phyloP scores from a whole-genome alignment of 2,113 vertebrate genomes.

The Xenotilapia caudafasciata region DNA sequence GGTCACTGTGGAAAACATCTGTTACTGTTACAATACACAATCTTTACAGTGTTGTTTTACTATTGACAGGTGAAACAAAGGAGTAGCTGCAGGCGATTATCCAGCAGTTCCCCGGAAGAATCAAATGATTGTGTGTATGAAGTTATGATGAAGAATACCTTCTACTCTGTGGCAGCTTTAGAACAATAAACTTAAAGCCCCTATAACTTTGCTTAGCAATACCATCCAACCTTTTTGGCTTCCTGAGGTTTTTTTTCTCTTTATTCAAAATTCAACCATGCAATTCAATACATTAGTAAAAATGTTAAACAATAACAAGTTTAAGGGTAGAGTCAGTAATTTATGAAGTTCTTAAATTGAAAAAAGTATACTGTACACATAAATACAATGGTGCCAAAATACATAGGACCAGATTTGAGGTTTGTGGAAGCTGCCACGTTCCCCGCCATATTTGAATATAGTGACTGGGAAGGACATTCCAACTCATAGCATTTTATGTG shows the following conservation, averaged over 20 bases:
- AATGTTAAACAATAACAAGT: not conserved
- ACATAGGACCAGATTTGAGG: not conserved
- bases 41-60: not conserved
- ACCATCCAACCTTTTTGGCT: not conserved
- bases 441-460: not conserved
- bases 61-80: conserved; percentile 8
- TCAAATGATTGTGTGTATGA: conserved; percentile 43
- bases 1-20: not conserved
- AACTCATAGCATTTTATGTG: not conserved
- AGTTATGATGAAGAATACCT: conserved; percentile 14
- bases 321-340: not conserved
- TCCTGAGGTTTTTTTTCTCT: not conserved
- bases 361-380: not conserved
- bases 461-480: not conserved
- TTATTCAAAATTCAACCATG: not conserved
- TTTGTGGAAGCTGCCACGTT: not conserved
- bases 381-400: not conserved
- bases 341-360: not conserved
- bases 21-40: not conserved
- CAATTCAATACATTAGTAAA: not conserved
- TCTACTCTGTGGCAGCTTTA: rapidly evolving
- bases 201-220: not conserved
- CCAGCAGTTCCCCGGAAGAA: rapidly evolving
- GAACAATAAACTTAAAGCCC: not conserved
- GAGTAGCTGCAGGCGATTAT: not conserved